Conservation (phyloP, 2,888 invertebrate species). For the Drosophila kanekoi region DNA sequence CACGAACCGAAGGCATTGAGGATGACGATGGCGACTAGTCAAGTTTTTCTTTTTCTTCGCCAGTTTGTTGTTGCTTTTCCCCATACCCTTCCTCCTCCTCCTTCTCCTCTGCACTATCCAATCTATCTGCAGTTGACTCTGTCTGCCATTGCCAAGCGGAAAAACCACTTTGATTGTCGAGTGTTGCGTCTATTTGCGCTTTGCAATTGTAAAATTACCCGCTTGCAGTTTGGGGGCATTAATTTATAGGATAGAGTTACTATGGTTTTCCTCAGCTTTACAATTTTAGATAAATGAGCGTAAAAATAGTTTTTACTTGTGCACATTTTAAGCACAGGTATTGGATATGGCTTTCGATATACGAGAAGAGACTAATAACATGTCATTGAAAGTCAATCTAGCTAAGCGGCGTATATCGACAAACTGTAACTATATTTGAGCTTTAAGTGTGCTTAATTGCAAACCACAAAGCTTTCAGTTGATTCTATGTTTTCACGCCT, state of each 20-base stretch:
- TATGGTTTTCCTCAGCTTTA: constrained; percentile 8
- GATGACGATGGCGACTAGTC: constrained; percentile 44
- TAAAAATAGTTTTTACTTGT: constrained; percentile 13
- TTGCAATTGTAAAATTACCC: constrained; percentile 47
- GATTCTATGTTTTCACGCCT: too few relatives aligned
- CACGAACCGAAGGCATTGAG: constrained; percentile 46
- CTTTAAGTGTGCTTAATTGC: not conserved
- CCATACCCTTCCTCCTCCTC: not conserved
- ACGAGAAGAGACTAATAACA: too few relatives aligned
- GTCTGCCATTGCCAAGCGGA: constrained; percentile 41
- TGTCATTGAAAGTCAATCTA: not conserved
- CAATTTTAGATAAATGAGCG: constrained; percentile 20
- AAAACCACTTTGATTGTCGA: constrained; percentile 53
- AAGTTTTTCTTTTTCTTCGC: constrained; percentile 39
- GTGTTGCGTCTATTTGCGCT: constrained; percentile 47
- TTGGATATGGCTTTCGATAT: too few relatives aligned
- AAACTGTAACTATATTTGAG: not conserved
- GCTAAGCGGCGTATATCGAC: not conserved
- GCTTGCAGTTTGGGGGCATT: constrained; percentile 35
- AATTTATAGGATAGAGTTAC: constrained; percentile 25
- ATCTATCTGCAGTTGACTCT: constrained; percentile 6
- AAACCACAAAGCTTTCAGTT: not conserved
- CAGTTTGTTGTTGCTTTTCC: constrained; percentile 28
- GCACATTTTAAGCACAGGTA: not conserved
- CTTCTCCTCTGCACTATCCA: not conserved